These are phyloP conservation scores for Acrocephalus arundinaceus DNA, from an alignment of 2,113 vertebrate species.

Conservation along the genomic window DNA sequence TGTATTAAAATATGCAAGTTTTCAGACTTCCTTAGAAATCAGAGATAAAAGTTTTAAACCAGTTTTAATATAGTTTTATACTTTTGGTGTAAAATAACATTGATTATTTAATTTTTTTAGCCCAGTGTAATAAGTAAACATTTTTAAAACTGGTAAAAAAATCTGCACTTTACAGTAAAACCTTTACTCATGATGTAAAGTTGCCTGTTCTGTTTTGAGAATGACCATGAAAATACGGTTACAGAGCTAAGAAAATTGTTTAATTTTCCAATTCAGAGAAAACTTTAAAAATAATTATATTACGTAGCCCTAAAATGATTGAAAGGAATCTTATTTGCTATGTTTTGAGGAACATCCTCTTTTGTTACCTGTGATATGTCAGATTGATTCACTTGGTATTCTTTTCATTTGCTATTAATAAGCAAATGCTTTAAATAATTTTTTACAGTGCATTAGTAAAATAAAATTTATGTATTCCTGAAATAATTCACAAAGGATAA, in stretches of 20 bases:
- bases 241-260: not conserved
- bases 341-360: not conserved
- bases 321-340: not conserved
- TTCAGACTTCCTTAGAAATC: not conserved
- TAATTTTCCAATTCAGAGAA: not conserved
- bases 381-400: not conserved
- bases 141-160: not conserved
- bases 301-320: not conserved
- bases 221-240: not conserved
- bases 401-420: not conserved
- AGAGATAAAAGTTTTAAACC: not conserved
- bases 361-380: not conserved
- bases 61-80: not conserved
- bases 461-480: not conserved
- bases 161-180: not conserved
- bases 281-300: not conserved
- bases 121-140: not conserved
- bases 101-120: not conserved
- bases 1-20: not conserved
- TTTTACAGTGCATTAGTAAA: not conserved
- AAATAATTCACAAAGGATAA: not conserved
- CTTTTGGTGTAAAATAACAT: not conserved
- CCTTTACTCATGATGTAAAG: not conserved
- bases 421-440: not conserved
- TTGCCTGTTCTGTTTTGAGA: not conserved